Evolutionary conservation across 2,113 vertebrate genomes (phyloP), one percentile per base, ranked within the genome.

Genomic region (Mustelus asterias): DNA sequence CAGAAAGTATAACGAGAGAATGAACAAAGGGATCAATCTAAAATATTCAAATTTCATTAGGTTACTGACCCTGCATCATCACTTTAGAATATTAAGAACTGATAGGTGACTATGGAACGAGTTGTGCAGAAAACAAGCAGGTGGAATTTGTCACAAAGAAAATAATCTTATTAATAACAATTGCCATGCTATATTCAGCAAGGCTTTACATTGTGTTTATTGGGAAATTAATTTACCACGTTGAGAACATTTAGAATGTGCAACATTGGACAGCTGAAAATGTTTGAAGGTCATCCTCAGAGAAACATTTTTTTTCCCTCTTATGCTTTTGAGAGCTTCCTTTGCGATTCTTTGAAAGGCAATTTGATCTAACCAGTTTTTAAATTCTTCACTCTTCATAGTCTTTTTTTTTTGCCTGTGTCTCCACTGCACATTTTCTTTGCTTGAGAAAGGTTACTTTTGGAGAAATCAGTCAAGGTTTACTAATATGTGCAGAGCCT

Each of bases 401-500:
- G 83, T 65, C 83, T 95, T 96, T 97, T 97, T 96, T 97, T 60
- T 96, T 3, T 54, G 48, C 48, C 48, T 96, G 7, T 54, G 67
- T 48, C 94, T 95, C 44, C 94, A 44, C 11, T 72, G 94, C 94
- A 95, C 96, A 96, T 90, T n/a, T 96, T 97, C 97, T 0, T 58
- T 96, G 96, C 95, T 96, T 94, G 96, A 96, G 96, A 96, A 96
- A 96, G 18, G 89, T 65, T 9, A 96, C 94, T 96, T 95, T 63
- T 80, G 96, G 95, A 96, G 96, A 90, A 96, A 97, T 97, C 97
- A 96, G 96, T 98, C 98, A 99, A 98, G 98, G 96, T 97, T 98
- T 97, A 98, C 96, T 96, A 99, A 96, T 97, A 98, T 97, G 97
- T 97, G 97, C 96, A 99, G 97, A 98, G 96, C 98, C 97, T 98